Base-by-base conservation (phyloP, 2,113 vertebrate genomes). In the Tachysurus vachellii region DNA sequence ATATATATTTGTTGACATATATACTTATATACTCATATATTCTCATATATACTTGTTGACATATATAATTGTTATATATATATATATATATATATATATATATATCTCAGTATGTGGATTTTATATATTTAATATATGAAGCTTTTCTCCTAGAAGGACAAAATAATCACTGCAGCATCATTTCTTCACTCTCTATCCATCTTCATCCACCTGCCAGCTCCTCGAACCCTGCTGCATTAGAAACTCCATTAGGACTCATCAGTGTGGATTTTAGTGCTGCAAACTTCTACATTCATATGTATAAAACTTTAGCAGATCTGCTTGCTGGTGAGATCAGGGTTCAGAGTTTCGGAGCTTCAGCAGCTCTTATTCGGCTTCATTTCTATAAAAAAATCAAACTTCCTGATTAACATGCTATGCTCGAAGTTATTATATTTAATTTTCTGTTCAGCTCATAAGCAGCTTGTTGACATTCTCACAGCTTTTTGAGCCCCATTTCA, bases 131-230 rank as follows among this genome's bases (percentile, higher is more conserved):
- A 79, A 77, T 11, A 56, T 56, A 56, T 56, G 1, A 42, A 42
- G 12, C 26, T 50, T 77, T 79, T 56, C 26, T 56, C 26, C 28
- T 10, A 31, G 53, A 14, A 56, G 76, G 28, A 79, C 14, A 21
- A 17, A 61, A 59, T 59, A 61, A 13, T 80, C 23, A 80, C 31
- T 80, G 28, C 56, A 23, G 79, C 31, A 61, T 80, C 19, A 80
- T 61, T 59, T 59, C 54, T 61, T 3, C 31, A 31, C 3, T 56
- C 53, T 31, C 54, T 9, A 84, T 73, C 53, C 68, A 50, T 76
- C 71, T 54, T 85, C 23, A 76, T 76, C 76, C 42, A 75, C 42
- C 83, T 62, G 21, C 76, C 21, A 70, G 50, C 53, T 57, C 42
- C 31, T 80, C 4, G 47, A 42, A 82, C 14, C 42, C 80, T 28